Conservation (phyloP, 1,140 invertebrate genomes). For the Dendroctonus valens region DNA sequence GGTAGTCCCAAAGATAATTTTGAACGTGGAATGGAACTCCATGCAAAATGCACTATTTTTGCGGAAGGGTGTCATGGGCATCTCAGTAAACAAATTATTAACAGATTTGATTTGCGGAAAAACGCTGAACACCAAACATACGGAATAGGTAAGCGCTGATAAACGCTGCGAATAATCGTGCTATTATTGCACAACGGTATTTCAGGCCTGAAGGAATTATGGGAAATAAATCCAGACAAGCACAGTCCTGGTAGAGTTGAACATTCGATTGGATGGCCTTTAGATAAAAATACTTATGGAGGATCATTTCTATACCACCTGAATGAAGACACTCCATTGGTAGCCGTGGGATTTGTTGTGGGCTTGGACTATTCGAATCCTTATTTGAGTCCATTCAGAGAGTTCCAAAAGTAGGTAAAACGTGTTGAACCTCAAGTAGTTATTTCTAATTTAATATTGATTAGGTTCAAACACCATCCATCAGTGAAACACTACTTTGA, state of each 20-base stretch:
- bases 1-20: constrained; percentile 97
- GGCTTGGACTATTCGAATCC: constrained; percentile 96
- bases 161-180: neutral
- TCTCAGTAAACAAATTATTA: constrained; percentile 87
- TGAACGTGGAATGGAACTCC: constrained; percentile 97
- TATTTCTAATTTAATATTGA: constrained; percentile 1
- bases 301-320: constrained; percentile 98
- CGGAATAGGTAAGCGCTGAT: constrained; percentile 71
- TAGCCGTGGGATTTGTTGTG: constrained; percentile 92
- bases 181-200: neutral
- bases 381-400: constrained; percentile 91
- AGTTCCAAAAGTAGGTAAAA: constrained; percentile 88
- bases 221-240: constrained; percentile 90
- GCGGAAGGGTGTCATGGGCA: constrained; percentile 99
- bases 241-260: constrained; percentile 92
- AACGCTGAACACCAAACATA: constrained; percentile 91
- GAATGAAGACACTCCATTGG: constrained; percentile 80
- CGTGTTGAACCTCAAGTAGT: neutral
- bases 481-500: constrained; percentile 77
- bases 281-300: constrained; percentile 90
- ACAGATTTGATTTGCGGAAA: constrained; percentile 80
- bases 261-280: constrained; percentile 97
- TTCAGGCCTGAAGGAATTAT: constrained; percentile 92
- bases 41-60: constrained; percentile 97
- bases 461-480: constrained; percentile 90